Evolutionary conservation across 2,113 vertebrate species (phyloP).

Genomic region (Pogona vitticeps): DNA sequence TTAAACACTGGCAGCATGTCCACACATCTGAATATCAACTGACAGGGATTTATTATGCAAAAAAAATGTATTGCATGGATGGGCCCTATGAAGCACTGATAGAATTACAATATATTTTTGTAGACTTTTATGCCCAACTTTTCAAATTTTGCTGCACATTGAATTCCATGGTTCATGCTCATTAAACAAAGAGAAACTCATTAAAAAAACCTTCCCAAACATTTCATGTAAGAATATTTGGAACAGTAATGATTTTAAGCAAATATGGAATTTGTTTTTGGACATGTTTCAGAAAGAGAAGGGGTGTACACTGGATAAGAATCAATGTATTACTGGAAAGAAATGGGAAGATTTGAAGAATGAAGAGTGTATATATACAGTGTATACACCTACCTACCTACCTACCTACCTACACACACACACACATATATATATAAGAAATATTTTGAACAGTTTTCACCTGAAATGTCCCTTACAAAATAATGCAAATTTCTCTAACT

Average conservation of each 20-base stretch:
- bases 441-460: not conserved
- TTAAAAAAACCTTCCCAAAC: not conserved
- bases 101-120: not conserved
- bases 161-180: not conserved
- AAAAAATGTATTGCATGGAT: not conserved
- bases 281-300: no score
- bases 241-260: no score
- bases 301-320: no score
- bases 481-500: conserved; percentile 1
- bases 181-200: not conserved
- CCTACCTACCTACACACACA: no score
- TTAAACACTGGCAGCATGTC: not conserved
- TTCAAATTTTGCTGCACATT: not conserved
- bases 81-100: not conserved
- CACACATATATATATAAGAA: no score
- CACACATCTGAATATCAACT: not conserved
- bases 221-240: not conserved
- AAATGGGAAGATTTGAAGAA: no score
- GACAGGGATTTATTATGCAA: not conserved
- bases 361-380: no score
- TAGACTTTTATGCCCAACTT: not conserved
- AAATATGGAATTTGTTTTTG: no score
- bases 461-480: no score
- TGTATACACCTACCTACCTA: no score
- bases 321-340: no score